Base-by-base conservation (phyloP, 1,140 invertebrate genomes). In the Microplitis demolitor region DNA sequence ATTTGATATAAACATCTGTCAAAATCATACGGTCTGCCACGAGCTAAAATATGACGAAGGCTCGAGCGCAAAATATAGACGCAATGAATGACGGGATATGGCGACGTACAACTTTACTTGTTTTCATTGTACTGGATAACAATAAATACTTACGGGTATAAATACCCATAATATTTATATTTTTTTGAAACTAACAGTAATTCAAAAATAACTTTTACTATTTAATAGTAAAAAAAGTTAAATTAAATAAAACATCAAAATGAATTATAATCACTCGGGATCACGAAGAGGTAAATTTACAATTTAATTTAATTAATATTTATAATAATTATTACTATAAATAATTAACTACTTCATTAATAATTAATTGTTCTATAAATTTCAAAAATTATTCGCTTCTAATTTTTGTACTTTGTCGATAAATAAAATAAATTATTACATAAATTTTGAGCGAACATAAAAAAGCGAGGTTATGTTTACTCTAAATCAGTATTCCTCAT, bases 191-290 rank as follows among this genome's bases (percentile, higher is more conserved):
- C 45, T 62, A 60, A 53, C 9, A 64, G 61, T 51, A 8, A 2
- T 13, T 39, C 13, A 50, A 69, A 61, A 72, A 33, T 76, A 9
- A 45, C 11, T 45, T 9, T 45, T 45, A 9, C 39, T 9, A 11
- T 45, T 9, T 9, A 3, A 74, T 56, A 71, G 68, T 70, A 74
- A 77, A 75, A 71, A 72, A 76, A 54, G n/a, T 54, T 45, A 71
- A 68, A 56, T 39, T 31, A 34, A 34, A 63, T 54, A 69, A 45
- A 64, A 14, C 39, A 62, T 34, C 70, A 84, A 68, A 61, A 87
- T 87, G 86, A 85, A 85, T 82, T 87, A 86, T 64, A 87, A 84
- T 80, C 80, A 85, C 14, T 80, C 84, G 11, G 79, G 78, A 72
- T 78, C 81, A 4, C 79, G 84, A 4, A 82, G 85, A 70, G 84